A percentile compares a stretch with the other conserved stretches of the same genome.
These are phyloP conservation scores for Tretioscincus oriximinensis DNA, from an alignment of 2,113 vertebrate genomes.

Conservation along the genomic window DNA sequence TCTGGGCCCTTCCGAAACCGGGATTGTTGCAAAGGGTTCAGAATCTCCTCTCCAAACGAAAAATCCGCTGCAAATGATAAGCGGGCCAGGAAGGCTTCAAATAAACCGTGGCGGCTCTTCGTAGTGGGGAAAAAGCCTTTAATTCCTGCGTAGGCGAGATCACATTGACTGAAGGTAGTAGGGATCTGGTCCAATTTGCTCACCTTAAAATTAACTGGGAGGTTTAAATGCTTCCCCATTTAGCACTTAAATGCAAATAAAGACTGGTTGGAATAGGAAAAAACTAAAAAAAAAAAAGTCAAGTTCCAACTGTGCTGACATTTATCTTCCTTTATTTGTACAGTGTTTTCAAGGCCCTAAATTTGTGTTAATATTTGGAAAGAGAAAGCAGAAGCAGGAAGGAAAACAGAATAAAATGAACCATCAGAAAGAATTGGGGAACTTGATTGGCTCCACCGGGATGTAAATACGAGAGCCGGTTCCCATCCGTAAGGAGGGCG, in stretches of 20 bases:
- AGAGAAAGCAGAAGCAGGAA: neutral
- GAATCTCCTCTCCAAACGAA: neutral
- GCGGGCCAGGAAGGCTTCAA: constrained; percentile 2
- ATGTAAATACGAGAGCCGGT: neutral
- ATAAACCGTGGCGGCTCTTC: constrained; percentile 9
- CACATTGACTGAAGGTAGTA: constrained; percentile 39
- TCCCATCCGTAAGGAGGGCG: neutral
- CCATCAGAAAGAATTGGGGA: neutral
- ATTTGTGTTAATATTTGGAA: constrained; percentile 34
- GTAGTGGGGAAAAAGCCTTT: constrained; percentile 46
- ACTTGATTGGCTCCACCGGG: neutral
- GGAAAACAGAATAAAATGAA: neutral
- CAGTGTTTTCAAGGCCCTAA: constrained; percentile 5
- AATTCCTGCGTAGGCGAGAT: constrained; percentile 36
- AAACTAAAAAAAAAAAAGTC: constrained; percentile 46
- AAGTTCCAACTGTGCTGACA: constrained; percentile 31
- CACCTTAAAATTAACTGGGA: constrained; percentile 54
- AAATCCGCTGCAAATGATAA: neutral
- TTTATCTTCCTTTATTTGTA: constrained; percentile 51
- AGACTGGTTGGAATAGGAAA: constrained; percentile 37
- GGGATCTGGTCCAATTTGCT: constrained; percentile 38
- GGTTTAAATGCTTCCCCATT: constrained; percentile 40
- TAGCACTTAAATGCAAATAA: constrained; percentile 44
- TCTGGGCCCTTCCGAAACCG: neutral
- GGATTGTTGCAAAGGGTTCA: constrained; percentile 17